Base-by-base conservation (phyloP, 2,888 invertebrate species). In the Eledona agricola region DNA sequence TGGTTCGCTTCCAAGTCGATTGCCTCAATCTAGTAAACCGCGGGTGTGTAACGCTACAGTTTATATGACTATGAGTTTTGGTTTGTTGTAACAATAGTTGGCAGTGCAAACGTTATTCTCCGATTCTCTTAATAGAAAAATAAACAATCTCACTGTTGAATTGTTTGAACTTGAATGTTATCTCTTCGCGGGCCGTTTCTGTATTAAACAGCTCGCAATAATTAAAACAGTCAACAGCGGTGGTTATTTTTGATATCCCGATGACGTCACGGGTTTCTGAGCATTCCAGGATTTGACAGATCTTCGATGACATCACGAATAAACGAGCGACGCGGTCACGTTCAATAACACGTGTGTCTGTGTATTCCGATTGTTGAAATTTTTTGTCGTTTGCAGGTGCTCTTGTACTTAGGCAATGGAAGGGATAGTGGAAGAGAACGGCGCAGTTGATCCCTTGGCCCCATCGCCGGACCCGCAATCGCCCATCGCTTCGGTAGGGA, bases 381-480 rank as follows among this genome's bases (percentile, higher is more conserved):
- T n/a, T n/a, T n/a, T 11, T 58, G 46, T 52, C 50, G 29, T 53
- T 66, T 69, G 28, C 64, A 74, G 74, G 73, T 70, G 65, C 60
- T 65, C 56, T 61, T 61, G 74, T 75, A 72, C 75, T 74, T 77
- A 75, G 79, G 80, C 78, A 83, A 93, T 92, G 92, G 92, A 92
- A 83, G 88, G 89, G 81, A 90, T 93, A 88, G 92, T 91, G 79
- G 92, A 93, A 83, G 93, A 93, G 84, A 92, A 91, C 78, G 90
- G 90, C 72, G 81, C 81, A 75, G 78, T 79, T 71, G 82, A 82
- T 78, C 83, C 83, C 61, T 72, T 83, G 70, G 79, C 81, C 54
- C 77, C 77, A 59, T 78, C 81, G 56, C 79, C 82, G 54, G 80
- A 80, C 63, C 77, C 79, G 54, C 76, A 80, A 52, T 77, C 80